Conservation (phyloP, 2,888 invertebrate genomes). For the Harpalus rufipes region DNA sequence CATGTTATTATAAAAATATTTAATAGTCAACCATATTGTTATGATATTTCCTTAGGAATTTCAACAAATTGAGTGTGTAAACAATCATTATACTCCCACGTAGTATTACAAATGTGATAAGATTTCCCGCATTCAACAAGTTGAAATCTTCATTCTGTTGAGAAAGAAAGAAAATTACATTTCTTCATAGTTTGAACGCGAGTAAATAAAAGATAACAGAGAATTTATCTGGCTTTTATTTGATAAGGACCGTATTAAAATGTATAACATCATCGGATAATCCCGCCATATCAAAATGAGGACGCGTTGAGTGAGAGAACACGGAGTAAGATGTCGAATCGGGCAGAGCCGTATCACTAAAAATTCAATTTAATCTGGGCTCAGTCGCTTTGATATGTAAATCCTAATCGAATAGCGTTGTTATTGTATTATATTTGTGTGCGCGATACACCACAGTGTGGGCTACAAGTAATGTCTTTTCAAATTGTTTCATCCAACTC, state of each 20-base stretch:
- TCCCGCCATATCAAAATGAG: slow-evolving; percentile 36
- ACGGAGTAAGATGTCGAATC: slow-evolving; percentile 46
- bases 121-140: slow-evolving; percentile 33
- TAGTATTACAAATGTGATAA: slow-evolving; percentile 5
- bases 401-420: slow-evolving; percentile 63
- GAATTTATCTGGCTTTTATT: slow-evolving; percentile 51
- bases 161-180: slow-evolving; percentile 29
- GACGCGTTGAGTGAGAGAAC: slow-evolving; percentile 47
- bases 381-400: slow-evolving; percentile 63
- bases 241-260: slow-evolving; percentile 57
- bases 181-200: slow-evolving; percentile 32
- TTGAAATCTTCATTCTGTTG: slow-evolving; percentile 41
- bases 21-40: not conserved
- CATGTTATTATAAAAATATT: not conserved
- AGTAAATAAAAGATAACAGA: slow-evolving; percentile 55
- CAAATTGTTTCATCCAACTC: slow-evolving; percentile 38
- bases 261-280: slow-evolving; percentile 58
- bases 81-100: slow-evolving; percentile 23
- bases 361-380: slow-evolving; percentile 66
- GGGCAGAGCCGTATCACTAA: slow-evolving; percentile 55
- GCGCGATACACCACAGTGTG: slow-evolving; percentile 24
- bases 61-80: slow-evolving; percentile 5
- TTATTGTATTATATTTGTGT: slow-evolving; percentile 59
- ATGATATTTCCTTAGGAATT: slow-evolving; percentile 23
- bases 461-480: slow-evolving; percentile 40